A percentile compares a stretch with the other conserved stretches of the same genome.
Evolutionary conservation across 2,888 invertebrate genomes (phyloP).

Genomic region (Zootermopsis nevadensis): DNA sequence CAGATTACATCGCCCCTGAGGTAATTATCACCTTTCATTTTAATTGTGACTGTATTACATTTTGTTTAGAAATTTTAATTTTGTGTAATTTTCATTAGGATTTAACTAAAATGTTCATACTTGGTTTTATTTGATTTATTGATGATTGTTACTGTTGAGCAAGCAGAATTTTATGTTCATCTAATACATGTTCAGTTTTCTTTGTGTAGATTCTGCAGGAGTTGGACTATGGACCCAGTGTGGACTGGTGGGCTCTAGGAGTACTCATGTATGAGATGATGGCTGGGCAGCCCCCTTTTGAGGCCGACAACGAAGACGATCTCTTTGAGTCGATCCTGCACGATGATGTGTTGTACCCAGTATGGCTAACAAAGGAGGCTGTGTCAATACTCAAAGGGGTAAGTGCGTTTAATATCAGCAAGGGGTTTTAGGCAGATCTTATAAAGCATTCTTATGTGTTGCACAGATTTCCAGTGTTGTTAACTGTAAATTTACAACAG

Average conservation of each 20-base stretch:
- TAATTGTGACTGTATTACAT: not conserved
- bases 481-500: no score
- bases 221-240: conserved; percentile 88
- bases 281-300: conserved; percentile 99
- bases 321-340: conserved; percentile 98
- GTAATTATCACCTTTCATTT: conserved; percentile 60
- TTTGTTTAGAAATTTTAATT: not conserved
- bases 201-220: conserved; percentile 83
- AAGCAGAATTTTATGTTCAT: not conserved
- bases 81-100: not conserved
- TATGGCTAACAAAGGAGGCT: conserved; percentile 93
- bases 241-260: conserved; percentile 98
- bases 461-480: no score
- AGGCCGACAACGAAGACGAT: conserved; percentile 99
- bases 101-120: no score
- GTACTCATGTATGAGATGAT: conserved; percentile 99
- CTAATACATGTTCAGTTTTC: not conserved
- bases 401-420: not conserved
- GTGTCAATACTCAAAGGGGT: conserved; percentile 86
- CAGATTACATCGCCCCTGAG: conserved; percentile 99
- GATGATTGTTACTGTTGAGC: not conserved
- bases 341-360: conserved; percentile 98
- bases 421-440: no score
- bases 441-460: no score
- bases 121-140: not conserved